These are phyloP conservation scores for Ctena decussata DNA, from an alignment of 2,888 invertebrate genomes.

Conservation along the genomic window DNA sequence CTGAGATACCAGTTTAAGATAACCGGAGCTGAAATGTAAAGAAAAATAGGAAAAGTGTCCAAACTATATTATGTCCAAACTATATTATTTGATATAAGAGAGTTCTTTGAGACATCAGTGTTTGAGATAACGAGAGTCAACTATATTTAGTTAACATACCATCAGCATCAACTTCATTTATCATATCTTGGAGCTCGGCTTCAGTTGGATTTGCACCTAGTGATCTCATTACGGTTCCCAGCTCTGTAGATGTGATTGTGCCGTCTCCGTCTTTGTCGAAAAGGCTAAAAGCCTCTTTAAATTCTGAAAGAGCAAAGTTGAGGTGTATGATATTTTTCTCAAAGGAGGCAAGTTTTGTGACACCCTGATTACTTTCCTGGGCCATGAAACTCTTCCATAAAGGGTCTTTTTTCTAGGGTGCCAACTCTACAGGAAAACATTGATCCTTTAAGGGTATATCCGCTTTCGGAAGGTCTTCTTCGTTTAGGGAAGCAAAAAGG, in stretches of 20 bases:
- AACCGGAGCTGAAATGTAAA: too few species aligned
- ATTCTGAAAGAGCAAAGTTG: constrained; percentile 90
- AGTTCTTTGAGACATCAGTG: too few species aligned
- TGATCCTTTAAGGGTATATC: too few species aligned
- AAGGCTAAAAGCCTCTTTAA: constrained; percentile 99
- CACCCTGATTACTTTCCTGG: neutral
- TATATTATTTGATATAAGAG: too few species aligned
- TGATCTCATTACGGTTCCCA: constrained; percentile 99
- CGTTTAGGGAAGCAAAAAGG: too few species aligned
- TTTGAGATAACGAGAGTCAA: too few species aligned
- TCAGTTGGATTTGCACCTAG: constrained; percentile 99
- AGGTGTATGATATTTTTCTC: neutral
- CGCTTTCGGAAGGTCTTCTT: too few species aligned
- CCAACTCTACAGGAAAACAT: neutral
- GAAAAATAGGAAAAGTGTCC: too few species aligned
- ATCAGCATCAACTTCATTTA: constrained; percentile 99
- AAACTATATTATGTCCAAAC: too few species aligned
- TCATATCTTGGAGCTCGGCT: constrained; percentile 99
- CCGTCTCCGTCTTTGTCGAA: constrained; percentile 99
- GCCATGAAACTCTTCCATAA: neutral
- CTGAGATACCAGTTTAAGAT: too few species aligned
- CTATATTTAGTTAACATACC: too few species aligned
- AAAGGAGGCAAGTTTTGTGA: neutral
- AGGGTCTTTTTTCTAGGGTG: neutral
- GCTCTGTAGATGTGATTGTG: constrained; percentile 99